Evolutionary conservation across 2,797 vertebrate species (phyloP), one percentile per base, ranked within the genome.

Genomic region (Sphenodon punctatus): DNA sequence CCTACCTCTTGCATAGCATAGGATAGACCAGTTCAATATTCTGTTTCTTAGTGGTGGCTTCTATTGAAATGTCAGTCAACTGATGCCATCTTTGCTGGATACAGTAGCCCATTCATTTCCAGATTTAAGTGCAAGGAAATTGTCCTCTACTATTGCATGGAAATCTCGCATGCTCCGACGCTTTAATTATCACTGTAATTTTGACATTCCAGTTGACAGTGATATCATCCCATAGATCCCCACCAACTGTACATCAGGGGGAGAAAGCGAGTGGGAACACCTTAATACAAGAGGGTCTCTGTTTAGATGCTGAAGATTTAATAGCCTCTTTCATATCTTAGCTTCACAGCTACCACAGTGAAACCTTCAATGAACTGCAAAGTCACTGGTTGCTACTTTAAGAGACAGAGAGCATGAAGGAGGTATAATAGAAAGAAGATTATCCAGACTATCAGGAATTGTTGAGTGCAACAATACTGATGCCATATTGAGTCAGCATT

Each of bases 271-370:
- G 53, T 58, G 51, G 2, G 10, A 8, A 14, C 3, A 74, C 78
- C 46, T 85, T 75, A 49, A 16, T 70, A 3, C 49, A 92, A 85
- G 76, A 83, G 65, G 55, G 86, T 82, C 93, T 89, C 88, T 82
- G 88, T 88, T 89, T 90, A 67, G 82, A 90, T 88, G 85, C 76
- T 73, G 61, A 85, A 86, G 88, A 75, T 93, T 90, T 93, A 92
- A 90, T 86, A 85, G 71, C 90, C 85, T 81, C 91, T 89, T 92
- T 88, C 90, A 86, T 92, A 85, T 89, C 86, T 85, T 92, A 81
- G 80, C 82, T 85, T 89, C 89, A 73, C 34, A 66, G 80, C 59
- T 75, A 86, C 48, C 76, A 66, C 70, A 25, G 63, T 67, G 80
- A 88, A 83, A n/a, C 89, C 84, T 86, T 80, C 89, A 85, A 5